Percentiles rank a stretch among this genome's conserved stretches.
These are phyloP conservation scores for Nebria ingens DNA, from an alignment of 1,140 invertebrate genomes.

Conservation along the genomic window DNA sequence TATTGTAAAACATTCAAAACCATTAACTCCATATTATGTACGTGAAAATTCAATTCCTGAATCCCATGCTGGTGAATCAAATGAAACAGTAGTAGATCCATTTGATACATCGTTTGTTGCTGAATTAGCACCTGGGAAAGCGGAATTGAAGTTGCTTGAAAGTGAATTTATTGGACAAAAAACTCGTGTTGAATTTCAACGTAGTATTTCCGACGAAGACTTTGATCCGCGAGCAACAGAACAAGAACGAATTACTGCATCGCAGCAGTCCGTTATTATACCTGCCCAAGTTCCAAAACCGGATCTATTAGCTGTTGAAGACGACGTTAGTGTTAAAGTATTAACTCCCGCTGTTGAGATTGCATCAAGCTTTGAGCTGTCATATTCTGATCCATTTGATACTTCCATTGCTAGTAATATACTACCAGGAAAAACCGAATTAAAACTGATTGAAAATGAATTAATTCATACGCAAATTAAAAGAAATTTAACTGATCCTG, in stretches of 20 bases:
- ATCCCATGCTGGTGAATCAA: slow-evolving; percentile 29
- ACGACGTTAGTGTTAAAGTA: slow-evolving; percentile 47
- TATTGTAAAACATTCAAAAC: slow-evolving; percentile 44
- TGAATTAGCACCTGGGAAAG: slow-evolving; percentile 43
- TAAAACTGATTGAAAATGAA: slow-evolving; percentile 65
- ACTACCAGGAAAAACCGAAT: slow-evolving; percentile 62
- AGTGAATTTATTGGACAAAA: slow-evolving; percentile 44
- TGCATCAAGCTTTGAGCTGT: slow-evolving; percentile 32
- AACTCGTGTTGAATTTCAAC: slow-evolving; percentile 21
- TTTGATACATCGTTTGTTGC: slow-evolving; percentile 55
- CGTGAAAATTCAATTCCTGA: slow-evolving; percentile 45
- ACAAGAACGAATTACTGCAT: slow-evolving; percentile 16
- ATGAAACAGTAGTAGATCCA: slow-evolving; percentile 42
- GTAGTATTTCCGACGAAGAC: slow-evolving; percentile 47
- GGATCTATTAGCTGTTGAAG: slow-evolving; percentile 48
- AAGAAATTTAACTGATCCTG: slow-evolving; percentile 19
- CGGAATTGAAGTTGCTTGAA: slow-evolving; percentile 49
- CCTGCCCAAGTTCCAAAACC: slow-evolving; percentile 28
- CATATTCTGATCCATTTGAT: slow-evolving; percentile 63
- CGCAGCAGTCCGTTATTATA: slow-evolving; percentile 18
- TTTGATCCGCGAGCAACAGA: slow-evolving; percentile 41
- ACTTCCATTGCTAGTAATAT: slow-evolving; percentile 66
- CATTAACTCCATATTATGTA: slow-evolving; percentile 68
- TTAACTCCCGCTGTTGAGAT: slow-evolving; percentile 40
- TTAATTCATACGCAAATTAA: slow-evolving; percentile 28